These are phyloP conservation scores for Cyrtodaria siliqua DNA, from an alignment of 2,888 invertebrate species.

Conservation along the genomic window DNA sequence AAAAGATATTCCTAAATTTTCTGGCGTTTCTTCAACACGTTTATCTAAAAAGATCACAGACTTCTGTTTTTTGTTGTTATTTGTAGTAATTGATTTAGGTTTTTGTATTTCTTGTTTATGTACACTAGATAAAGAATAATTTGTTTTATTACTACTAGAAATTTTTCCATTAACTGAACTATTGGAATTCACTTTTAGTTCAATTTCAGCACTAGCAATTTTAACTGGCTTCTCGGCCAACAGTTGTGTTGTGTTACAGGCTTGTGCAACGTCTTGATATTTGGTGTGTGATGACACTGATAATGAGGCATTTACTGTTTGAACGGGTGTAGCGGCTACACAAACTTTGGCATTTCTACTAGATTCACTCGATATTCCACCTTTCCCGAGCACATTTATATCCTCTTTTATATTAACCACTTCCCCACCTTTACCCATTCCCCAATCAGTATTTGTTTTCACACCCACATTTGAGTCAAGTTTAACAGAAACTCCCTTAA, in stretches of 20 bases:
- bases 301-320: background rate
- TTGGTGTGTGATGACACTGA: background rate
- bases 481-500: constrained; percentile 16
- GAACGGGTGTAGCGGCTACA: constrained; percentile 4
- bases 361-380: background rate
- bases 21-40: constrained; percentile 67
- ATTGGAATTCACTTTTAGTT: constrained; percentile 43
- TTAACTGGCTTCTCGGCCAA: background rate
- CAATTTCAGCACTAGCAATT: constrained; percentile 9
- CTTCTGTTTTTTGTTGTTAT: constrained; percentile 60
- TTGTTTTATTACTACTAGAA: constrained; percentile 15
- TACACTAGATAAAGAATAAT: constrained; percentile 20
- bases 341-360: constrained; percentile 5
- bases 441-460: too few species aligned
- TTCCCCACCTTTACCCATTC: too few species aligned
- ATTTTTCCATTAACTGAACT: constrained; percentile 10
- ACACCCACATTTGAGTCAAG: background rate
- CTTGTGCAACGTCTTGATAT: background rate
- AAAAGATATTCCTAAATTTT: constrained; percentile 79
- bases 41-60: constrained; percentile 82
- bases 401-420: too few species aligned
- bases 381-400: too few species aligned
- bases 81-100: constrained; percentile 26
- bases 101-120: constrained; percentile 50
- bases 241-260: background rate